Evolutionary conservation across 2,888 invertebrate species (phyloP), one percentile per base, ranked within the genome.

Genomic region (Elegia similella): DNA sequence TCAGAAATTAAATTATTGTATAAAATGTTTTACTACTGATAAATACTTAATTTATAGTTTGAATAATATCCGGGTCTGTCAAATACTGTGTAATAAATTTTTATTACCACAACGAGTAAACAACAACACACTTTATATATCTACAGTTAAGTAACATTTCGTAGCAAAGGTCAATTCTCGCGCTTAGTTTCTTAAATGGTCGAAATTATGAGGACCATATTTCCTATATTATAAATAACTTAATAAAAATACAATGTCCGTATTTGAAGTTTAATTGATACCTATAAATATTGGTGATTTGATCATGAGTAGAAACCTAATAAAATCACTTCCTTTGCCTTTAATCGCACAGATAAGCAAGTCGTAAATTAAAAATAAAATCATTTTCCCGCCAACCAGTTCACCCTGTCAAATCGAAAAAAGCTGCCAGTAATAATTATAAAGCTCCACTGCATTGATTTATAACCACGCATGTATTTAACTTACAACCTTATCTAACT

Each of bases 401-500:
- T 73, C 67, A 70, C 71, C 72, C 69, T 70, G 72, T 29, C 61
- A 47, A 63, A 61, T 57, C 61, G 65, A 68, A 68, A 65, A 67
- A 67, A 61, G 53, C 57, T 59, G 62, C 58, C 61, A 64, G 60
- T 63, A 59, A 64, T 68, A 66, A 66, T 66, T 63, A 68, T 59
- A 64, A 69, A 68, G 57, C 57, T 58, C 52, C 58, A 53, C 54
- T 66, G 57, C 58, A 66, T 60, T 58, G 66, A 70, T 69, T 68
- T 69, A 68, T 70, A 62, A 59, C 59, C 44, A 60, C 56, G 54
- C 62, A 52, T 62, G 56, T 64, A 55, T 38, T 15, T 13, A 5
- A 56, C 6, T 46, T 52, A 50, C 53, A 30, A 58, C 63, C 54
- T 60, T 56, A 30, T 29, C 55, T 13, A 56, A 42, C 7, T 56